phyloP scores from a whole-genome alignment of 1,140 invertebrate species.

The Orius laevigatus region DNA sequence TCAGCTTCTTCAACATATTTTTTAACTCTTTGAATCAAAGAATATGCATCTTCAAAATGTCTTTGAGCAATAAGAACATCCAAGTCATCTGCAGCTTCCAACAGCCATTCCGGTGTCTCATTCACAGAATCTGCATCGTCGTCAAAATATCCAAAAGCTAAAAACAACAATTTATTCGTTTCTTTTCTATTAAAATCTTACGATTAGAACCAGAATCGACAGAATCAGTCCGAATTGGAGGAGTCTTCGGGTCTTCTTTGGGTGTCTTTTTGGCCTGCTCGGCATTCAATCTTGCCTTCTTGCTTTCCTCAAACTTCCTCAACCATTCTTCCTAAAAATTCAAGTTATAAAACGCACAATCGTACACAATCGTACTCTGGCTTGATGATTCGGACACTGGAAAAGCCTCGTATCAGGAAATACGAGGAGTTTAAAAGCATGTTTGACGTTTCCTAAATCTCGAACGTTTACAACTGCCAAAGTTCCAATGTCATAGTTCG shows the following conservation, averaged over 20 bases:
- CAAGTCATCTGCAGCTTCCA: conserved; percentile 84
- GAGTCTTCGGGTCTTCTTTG: conserved; percentile 24
- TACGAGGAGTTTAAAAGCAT: conserved; percentile 85
- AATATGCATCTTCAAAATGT: conserved; percentile 88
- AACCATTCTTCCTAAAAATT: conserved; percentile 74
- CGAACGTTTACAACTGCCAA: conserved; percentile 90
- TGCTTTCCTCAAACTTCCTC: conserved; percentile 80
- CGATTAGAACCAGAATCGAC: conserved; percentile 30
- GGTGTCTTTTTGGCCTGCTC: conserved; percentile 38
- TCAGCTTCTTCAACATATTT: conserved; percentile 28
- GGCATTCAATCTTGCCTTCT: conserved; percentile 60
- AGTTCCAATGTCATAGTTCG: conserved; percentile 77
- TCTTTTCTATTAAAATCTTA: conserved; percentile 17
- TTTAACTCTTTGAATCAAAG: conserved; percentile 59
- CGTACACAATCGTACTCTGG: conserved; percentile 38
- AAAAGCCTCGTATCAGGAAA: conserved; percentile 88
- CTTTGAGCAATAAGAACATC: conserved; percentile 94
- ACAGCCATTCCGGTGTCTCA: conserved; percentile 66
- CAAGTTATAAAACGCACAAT: conserved; percentile 7
- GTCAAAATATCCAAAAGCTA: conserved; percentile 17
- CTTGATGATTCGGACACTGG: conserved; percentile 68
- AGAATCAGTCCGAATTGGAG: conserved; percentile 28
- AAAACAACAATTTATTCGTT: background rate
- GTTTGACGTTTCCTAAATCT: conserved; percentile 75
- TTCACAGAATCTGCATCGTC: conserved; percentile 26